Conservation (phyloP, 1,140 invertebrate species). For the Penaeus indicus region DNA sequence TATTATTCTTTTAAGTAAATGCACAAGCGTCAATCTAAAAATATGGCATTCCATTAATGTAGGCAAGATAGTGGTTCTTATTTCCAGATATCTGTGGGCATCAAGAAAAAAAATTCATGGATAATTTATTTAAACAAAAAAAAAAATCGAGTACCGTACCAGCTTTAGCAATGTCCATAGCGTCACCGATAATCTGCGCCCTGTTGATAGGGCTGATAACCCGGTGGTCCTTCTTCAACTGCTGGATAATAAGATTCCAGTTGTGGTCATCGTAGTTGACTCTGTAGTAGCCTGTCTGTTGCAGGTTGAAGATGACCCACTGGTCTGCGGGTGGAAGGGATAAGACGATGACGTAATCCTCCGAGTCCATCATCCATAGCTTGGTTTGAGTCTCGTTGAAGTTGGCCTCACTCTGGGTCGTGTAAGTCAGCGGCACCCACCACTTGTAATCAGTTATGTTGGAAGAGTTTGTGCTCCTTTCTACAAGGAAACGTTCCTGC, state of each 20-base stretch:
- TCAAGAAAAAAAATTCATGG: too few species aligned
- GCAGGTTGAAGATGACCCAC: slow-evolving; percentile 60
- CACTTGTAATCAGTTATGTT: slow-evolving; percentile 71
- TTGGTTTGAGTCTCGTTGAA: background rate
- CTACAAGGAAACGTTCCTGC: slow-evolving; percentile 68
- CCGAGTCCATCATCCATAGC: slow-evolving; percentile 34
- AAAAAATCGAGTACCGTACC: background rate
- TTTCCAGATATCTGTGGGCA: too few species aligned
- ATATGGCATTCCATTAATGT: too few species aligned
- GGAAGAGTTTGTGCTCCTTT: slow-evolving; percentile 19
- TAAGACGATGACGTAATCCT: slow-evolving; percentile 1
- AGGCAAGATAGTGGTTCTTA: too few species aligned
- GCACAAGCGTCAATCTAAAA: too few species aligned
- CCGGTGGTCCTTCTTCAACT: slow-evolving; percentile 75
- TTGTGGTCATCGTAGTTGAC: slow-evolving; percentile 74
- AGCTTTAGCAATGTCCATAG: slow-evolving; percentile 73
- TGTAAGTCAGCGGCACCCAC: slow-evolving; percentile 81
- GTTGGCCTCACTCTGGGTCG: slow-evolving; percentile 12
- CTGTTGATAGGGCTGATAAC: slow-evolving; percentile 83
- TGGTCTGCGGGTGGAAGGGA: slow-evolving; percentile 21
- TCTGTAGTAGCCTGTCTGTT: slow-evolving; percentile 71
- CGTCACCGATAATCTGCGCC: slow-evolving; percentile 87
- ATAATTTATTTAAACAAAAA: background rate
- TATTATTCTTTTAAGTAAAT: too few species aligned
- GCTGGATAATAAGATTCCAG: slow-evolving; percentile 72